Conservation (phyloP, 2,797 vertebrate genomes). For the Parauchenoglanis ngamensis region DNA sequence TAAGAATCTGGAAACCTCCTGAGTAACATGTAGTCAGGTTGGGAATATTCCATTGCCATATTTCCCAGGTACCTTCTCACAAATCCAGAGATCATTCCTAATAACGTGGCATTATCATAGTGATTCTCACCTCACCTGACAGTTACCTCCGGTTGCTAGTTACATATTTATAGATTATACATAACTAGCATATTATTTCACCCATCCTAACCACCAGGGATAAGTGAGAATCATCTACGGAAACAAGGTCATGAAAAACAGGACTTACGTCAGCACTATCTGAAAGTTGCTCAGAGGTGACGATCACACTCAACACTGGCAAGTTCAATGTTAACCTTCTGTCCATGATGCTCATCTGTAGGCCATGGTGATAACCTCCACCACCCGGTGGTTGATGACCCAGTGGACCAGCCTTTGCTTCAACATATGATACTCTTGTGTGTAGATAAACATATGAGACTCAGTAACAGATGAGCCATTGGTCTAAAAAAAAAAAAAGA, state of each 20-base stretch:
- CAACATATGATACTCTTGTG: background rate
- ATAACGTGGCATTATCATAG: background rate
- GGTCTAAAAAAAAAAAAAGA: background rate
- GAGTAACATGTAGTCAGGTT: background rate
- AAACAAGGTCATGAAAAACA: background rate
- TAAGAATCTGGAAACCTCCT: background rate
- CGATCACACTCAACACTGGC: background rate
- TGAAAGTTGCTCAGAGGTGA: background rate
- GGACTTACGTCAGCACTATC: background rate
- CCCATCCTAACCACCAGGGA: background rate
- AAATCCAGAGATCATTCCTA: background rate
- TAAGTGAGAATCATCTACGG: background rate
- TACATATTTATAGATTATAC: background rate
- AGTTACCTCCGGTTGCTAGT: background rate
- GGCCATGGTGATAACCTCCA: background rate
- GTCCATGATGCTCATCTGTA: background rate
- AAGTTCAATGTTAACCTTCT: background rate
- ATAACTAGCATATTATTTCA: background rate
- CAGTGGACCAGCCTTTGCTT: background rate
- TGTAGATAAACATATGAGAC: no score
- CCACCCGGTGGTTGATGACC: background rate
- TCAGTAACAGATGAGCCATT: background rate
- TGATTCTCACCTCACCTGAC: background rate
- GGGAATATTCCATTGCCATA: background rate
- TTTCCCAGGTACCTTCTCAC: background rate